Conservation (phyloP, 1,140 invertebrate species). For the Cherax destructor region DNA sequence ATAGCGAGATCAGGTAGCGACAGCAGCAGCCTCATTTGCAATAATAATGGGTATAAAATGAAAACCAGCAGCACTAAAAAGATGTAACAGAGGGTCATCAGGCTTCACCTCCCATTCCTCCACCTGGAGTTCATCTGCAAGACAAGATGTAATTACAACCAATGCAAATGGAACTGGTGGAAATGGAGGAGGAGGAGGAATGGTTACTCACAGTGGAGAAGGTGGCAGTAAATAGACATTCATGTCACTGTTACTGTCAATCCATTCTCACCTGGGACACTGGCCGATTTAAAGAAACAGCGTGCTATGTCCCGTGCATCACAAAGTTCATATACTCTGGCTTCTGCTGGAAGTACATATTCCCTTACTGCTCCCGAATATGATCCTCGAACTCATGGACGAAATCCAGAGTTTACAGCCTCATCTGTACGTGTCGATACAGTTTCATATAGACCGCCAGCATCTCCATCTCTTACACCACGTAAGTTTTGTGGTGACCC, state of each 20-base stretch:
- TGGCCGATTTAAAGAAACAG: slow-evolving; percentile 93
- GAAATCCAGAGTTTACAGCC: slow-evolving; percentile 45
- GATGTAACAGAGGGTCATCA: slow-evolving; percentile 18
- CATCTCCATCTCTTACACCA: slow-evolving; percentile 50
- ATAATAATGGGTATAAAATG: not conserved
- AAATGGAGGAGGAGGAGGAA: slow-evolving; percentile 72
- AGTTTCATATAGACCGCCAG: slow-evolving; percentile 46
- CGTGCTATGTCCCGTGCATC: slow-evolving; percentile 83
- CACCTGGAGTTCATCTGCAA: slow-evolving; percentile 51
- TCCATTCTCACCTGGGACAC: slow-evolving; percentile 79
- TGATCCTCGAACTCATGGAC: slow-evolving; percentile 32
- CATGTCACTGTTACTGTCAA: slow-evolving; percentile 84
- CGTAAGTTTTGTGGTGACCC: slow-evolving; percentile 65
- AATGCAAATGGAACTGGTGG: slow-evolving; percentile 10
- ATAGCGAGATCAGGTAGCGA: slow-evolving; percentile 35
- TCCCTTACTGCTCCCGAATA: slow-evolving; percentile 51
- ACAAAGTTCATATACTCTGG: slow-evolving; percentile 65
- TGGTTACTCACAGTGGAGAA: slow-evolving; percentile 78
- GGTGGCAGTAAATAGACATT: slow-evolving; percentile 92
- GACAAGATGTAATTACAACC: slow-evolving; percentile 29
- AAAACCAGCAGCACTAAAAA: not conserved
- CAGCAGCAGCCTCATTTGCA: not conserved
- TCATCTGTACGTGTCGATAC: slow-evolving; percentile 55
- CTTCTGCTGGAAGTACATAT: slow-evolving; percentile 59
- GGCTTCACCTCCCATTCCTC: slow-evolving; percentile 51